phyloP scores from a whole-genome alignment of 1,140 invertebrate species.

The Littorina saxatilis region DNA sequence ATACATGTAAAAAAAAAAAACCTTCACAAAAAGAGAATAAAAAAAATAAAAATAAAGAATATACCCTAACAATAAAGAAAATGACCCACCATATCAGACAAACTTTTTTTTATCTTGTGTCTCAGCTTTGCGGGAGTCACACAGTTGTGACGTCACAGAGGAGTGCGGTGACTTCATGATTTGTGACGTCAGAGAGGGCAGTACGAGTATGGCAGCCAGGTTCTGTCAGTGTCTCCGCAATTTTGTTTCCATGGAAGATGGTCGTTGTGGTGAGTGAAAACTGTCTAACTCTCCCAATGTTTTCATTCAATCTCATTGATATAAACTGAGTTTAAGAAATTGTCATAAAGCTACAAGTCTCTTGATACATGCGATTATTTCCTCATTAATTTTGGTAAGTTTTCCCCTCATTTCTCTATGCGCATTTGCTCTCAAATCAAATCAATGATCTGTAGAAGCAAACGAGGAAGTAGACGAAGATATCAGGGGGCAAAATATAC shows the following conservation, averaged over 20 bases:
- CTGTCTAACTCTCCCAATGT: too few relatives aligned
- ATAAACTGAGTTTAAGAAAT: background rate
- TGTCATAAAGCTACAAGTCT: background rate
- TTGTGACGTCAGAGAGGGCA: background rate
- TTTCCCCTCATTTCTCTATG: background rate
- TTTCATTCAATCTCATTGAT: background rate
- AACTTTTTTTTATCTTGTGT: too few relatives aligned
- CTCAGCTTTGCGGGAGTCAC: background rate
- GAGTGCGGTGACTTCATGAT: slow-evolving; percentile 9
- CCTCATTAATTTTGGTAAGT: too few relatives aligned
- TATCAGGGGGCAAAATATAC: too few relatives aligned
- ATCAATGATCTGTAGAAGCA: too few relatives aligned
- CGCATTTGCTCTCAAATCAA: background rate
- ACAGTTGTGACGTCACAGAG: background rate
- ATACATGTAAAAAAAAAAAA: too few relatives aligned
- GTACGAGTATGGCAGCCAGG: background rate
- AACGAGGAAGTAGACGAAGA: too few relatives aligned
- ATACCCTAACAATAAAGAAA: too few relatives aligned
- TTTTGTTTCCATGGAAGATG: background rate
- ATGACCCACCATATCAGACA: too few relatives aligned
- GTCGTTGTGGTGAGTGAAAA: slow-evolving; percentile 4
- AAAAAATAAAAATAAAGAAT: too few relatives aligned
- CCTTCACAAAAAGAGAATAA: too few relatives aligned
- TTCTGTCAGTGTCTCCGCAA: background rate
- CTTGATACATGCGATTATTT: too few relatives aligned